Percentiles rank a stretch among this genome's conserved stretches.
phyloP scores from a whole-genome alignment of 2,113 vertebrate species.

The Meriones unguiculatus region DNA sequence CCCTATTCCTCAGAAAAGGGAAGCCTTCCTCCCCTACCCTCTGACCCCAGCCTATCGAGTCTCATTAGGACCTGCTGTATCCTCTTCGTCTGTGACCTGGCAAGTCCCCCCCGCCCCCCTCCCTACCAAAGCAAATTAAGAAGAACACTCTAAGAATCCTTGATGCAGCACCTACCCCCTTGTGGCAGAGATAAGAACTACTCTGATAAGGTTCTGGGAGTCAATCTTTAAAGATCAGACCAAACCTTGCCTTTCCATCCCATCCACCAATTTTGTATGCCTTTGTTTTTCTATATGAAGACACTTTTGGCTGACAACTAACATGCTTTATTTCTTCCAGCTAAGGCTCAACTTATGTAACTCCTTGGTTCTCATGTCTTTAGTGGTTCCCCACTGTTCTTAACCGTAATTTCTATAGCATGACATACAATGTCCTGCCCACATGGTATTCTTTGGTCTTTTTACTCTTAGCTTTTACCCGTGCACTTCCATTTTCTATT shows the following conservation, averaged over 20 bases:
- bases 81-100: too few relatives aligned
- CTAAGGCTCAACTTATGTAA: conserved; percentile 54
- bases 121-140: neutral
- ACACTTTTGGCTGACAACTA: conserved; percentile 33
- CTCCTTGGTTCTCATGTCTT: conserved; percentile 31
- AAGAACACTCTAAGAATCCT: neutral
- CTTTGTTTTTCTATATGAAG: conserved; percentile 49
- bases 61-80: too few relatives aligned
- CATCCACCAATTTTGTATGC: conserved; percentile 47
- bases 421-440: neutral
- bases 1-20: too few relatives aligned
- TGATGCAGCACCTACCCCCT: neutral
- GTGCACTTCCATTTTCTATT: neutral
- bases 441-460: conserved; percentile 12
- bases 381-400: neutral
- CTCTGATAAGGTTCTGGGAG: neutral
- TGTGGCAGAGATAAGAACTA: conserved; percentile 14
- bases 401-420: conserved; percentile 42
- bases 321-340: conserved; percentile 43
- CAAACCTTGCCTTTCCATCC: neutral
- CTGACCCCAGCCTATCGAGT: too few relatives aligned
- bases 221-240: neutral
- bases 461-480: conserved; percentile 12
- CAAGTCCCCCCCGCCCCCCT: too few relatives aligned
- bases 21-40: too few relatives aligned